Base-by-base conservation (phyloP, 2,888 invertebrate genomes). In the Temnothorax rugatulus region DNA sequence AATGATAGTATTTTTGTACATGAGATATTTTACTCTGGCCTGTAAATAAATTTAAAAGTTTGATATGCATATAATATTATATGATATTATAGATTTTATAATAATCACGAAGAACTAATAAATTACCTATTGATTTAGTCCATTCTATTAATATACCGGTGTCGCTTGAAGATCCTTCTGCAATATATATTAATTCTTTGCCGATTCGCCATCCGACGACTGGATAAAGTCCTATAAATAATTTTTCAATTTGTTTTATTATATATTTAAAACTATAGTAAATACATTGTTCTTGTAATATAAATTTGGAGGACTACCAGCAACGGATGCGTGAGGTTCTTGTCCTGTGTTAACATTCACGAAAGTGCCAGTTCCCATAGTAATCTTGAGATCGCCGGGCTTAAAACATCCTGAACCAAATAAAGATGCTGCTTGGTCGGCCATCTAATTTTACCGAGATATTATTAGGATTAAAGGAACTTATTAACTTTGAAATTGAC, bases 361-460 rank as follows among this genome's bases (percentile, higher is more conserved):
- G 95, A 99, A 99, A 0, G 98, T 97, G 0, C 99, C 99, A 0
- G 99, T 99, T 0, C 99, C 99, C 95, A 99, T 96, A 0, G 99
- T 99, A 2, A 99, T 95, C 93, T 99, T 99, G 1, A 98, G 96
- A 93, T 98, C 97, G 41, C 98, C 97, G 0, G 96, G 95, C 4
- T 96, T 95, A 92, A 97, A 98, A 92, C 98, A 98, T 86, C 97
- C 97, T 0, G 97, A 97, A 7, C 99, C 99, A 96, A 97, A 98
- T 95, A 98, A 96, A 0, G 99, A 97, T 0, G 99, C 98, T 3
- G 98, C 97, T 95, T 99, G 98, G 94, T 99, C 98, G 18, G 98
- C 97, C 96, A 98, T 96, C 97, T 97, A 29, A 76, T 75, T 85
- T 87, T 41, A 50, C n/a, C 74, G 34, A 74, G 25, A 77, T 7